Evolutionary conservation across 2,113 vertebrate genomes (phyloP).

Genomic region (Dendropsophus ebraccatus): DNA sequence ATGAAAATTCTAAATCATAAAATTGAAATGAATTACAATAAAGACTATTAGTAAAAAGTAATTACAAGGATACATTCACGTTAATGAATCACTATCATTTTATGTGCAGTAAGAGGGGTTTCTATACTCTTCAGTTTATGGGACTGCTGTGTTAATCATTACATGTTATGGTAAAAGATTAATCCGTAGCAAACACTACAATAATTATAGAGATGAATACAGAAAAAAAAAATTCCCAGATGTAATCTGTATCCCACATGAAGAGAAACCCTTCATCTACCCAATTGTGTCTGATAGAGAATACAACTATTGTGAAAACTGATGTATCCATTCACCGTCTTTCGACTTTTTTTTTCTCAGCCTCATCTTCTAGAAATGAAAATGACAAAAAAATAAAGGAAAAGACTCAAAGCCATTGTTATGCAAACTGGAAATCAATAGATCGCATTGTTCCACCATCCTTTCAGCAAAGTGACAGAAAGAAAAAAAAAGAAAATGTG

Average conservation of each 20-base stretch:
- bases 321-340: neutral
- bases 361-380: neutral
- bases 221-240: neutral
- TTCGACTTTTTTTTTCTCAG: neutral
- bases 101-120: neutral
- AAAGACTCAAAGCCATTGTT: neutral
- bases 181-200: neutral
- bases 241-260: neutral
- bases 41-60: too few relatives aligned
- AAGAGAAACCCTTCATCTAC: neutral
- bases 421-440: constrained; percentile 36
- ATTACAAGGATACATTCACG: too few relatives aligned
- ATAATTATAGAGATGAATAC: neutral
- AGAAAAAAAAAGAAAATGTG: neutral
- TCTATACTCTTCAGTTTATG: neutral
- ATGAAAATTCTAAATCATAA: too few relatives aligned
- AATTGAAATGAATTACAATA: too few relatives aligned
- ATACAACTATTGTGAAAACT: neutral
- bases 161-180: neutral
- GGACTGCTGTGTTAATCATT: neutral
- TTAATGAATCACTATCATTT: too few relatives aligned
- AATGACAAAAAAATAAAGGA: neutral
- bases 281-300: neutral
- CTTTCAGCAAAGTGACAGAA: constrained; percentile 25
- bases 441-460: constrained; percentile 19